These are phyloP conservation scores for Labroides dimidiatus DNA, from an alignment of 2,797 vertebrate genomes.

Conservation along the genomic window DNA sequence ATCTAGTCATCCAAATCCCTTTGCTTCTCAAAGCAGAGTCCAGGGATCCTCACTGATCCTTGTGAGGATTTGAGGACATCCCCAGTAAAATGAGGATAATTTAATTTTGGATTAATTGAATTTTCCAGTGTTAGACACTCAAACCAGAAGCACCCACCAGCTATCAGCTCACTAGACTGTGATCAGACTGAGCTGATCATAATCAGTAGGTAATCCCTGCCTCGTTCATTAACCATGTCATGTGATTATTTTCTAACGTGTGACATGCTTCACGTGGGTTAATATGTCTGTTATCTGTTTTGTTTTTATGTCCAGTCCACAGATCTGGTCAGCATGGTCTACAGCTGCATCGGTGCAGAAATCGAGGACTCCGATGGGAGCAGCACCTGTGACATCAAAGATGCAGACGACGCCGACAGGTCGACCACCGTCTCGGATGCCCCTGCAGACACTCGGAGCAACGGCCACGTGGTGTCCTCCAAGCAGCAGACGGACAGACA, in stretches of 20 bases:
- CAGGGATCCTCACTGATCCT: conserved; percentile 38
- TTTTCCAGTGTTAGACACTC: conserved; percentile 18
- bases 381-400: conserved; percentile 73
- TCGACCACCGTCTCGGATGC: conserved; percentile 55
- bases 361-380: conserved; percentile 78
- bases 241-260: background rate
- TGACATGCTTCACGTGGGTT: background rate
- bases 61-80: conserved; percentile 41
- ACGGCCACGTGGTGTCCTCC: conserved; percentile 61
- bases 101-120: conserved; percentile 37
- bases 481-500: conserved; percentile 71
- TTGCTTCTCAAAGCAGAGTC: conserved; percentile 23
- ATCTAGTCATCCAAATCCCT: conserved; percentile 18
- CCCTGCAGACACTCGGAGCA: conserved; percentile 49
- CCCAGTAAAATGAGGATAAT: conserved; percentile 39
- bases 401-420: conserved; percentile 52
- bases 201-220: background rate
- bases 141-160: background rate
- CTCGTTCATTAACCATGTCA: background rate
- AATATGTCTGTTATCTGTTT: background rate
- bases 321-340: conserved; percentile 83
- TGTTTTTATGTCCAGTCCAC: conserved; percentile 63
- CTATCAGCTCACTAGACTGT: background rate
- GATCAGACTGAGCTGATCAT: background rate
- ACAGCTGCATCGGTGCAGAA: conserved; percentile 83